Base-by-base conservation (phyloP, 1,140 invertebrate genomes). In the Spodoptera litura region DNA sequence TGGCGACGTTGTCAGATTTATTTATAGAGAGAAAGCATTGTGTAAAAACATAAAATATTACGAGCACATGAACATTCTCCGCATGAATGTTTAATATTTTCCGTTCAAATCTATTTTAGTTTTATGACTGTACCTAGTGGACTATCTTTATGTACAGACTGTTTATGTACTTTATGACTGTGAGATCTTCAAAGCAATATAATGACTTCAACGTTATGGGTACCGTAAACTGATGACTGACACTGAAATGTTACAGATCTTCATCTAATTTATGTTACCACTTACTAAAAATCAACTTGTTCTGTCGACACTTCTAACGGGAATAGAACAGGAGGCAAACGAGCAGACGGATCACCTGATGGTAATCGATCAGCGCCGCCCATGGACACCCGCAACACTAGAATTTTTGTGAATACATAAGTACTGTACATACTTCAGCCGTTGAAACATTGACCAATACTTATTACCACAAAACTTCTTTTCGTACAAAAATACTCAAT, bases 21-120 rank as follows among this genome's bases (percentile, higher is more conserved):
- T 58, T 58, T 62, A 64, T 64, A 64, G 51, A 25, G 27, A 51
- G 64, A 68, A 51, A 68, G 15, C 49, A 51, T 51, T 10, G 44
- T 51, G 31, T 68, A 68, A 68, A 68, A 25, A 9, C 3, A 2
- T 15, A 52, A 68, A 68, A 68, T 9, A 35, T 56, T 56, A 71
- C 52, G 68, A 55, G 56, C 64, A 15, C 56, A 59, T 10, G 56
- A 59, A 59, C 10, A 59, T 59, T 44, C 38, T 44, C 38, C 38
- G 38, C 38, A 59, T 59, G 20, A 59, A 20, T 59, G 20, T 38
- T 38, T 68, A 20, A 38, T 4, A 71, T 38, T 71, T 52, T 38
- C 15, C n/a, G 20, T 27, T 53, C 6, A 53, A 70, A 55, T 56
- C 27, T 38, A 9, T 38, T 56, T 55, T 20, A 56, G 68, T 56